Evolutionary conservation across 2,888 invertebrate genomes (phyloP).

Genomic region (Arrhopalites spinosus): DNA sequence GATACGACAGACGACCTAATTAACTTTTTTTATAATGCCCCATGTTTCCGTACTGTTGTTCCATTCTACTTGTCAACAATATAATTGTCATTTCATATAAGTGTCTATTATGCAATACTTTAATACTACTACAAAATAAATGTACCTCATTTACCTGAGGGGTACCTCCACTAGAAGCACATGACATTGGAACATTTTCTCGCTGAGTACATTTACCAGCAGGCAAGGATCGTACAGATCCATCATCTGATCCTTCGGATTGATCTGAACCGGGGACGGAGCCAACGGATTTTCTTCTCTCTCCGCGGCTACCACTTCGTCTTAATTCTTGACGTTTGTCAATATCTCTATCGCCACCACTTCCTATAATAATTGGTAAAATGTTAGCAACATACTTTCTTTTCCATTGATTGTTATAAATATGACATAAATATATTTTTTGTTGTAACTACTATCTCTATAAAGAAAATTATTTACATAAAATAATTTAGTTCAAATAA

Average conservation of each 20-base stretch:
- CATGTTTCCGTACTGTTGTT: too few species aligned
- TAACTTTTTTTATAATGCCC: too few species aligned
- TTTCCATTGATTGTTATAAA: too few species aligned
- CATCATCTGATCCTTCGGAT: conserved; percentile 51
- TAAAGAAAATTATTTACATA: too few species aligned
- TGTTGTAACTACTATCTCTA: too few species aligned
- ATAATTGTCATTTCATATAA: neutral
- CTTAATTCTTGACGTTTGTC: conserved; percentile 28
- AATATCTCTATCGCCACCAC: neutral
- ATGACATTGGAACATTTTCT: conserved; percentile 48
- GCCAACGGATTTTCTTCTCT: conserved; percentile 50
- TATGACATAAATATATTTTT: too few species aligned
- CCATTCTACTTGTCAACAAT: neutral
- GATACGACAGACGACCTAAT: too few species aligned
- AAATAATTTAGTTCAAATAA: too few species aligned
- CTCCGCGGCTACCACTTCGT: conserved; percentile 38
- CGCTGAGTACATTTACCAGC: conserved; percentile 46
- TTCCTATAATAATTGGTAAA: conserved; percentile 1
- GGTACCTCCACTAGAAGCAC: conserved; percentile 50
- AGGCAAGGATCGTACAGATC: conserved; percentile 52
- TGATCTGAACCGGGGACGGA: conserved; percentile 53
- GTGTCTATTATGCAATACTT: neutral
- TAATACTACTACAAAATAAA: neutral
- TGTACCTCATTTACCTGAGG: conserved; percentile 43
- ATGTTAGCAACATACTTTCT: too few species aligned